Conservation (phyloP, 2,113 vertebrate species). For the Cettia cetti region DNA sequence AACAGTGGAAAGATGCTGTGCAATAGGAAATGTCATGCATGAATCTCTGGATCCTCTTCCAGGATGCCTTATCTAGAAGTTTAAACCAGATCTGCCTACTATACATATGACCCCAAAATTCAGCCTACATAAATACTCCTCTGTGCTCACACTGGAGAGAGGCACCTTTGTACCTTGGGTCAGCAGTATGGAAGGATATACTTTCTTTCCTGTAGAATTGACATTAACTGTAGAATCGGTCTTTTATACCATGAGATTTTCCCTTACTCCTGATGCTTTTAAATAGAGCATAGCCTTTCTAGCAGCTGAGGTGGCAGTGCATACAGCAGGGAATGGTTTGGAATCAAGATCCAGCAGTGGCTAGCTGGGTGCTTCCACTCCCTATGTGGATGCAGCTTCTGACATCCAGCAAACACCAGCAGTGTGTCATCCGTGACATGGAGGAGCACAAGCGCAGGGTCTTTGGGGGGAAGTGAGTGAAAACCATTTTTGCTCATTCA, state of each 20-base stretch:
- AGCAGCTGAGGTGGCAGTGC: background rate
- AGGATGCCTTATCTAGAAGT: background rate
- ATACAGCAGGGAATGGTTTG: background rate
- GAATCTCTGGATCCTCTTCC: background rate
- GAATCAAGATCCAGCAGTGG: background rate
- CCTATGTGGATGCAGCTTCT: background rate
- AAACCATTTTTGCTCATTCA: background rate
- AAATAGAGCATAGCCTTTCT: background rate
- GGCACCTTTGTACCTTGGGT: background rate
- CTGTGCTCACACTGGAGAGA: background rate
- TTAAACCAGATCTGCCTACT: background rate
- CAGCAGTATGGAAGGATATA: background rate
- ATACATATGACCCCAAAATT: fast-evolving
- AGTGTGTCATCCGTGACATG: background rate
- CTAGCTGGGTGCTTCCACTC: background rate
- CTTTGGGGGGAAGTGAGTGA: background rate
- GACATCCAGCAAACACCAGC: background rate
- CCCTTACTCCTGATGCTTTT: background rate
- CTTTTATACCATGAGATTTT: background rate
- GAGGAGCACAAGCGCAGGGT: background rate
- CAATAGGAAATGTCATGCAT: background rate
- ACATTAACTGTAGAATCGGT: background rate
- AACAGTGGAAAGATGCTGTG: background rate
- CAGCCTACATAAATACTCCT: fast-evolving
- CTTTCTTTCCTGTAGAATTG: background rate